A percentile compares a stretch with the other conserved stretches of the same genome.
Conservation (phyloP, 2,888 invertebrate genomes). For the Dinocampus coccinellae region DNA sequence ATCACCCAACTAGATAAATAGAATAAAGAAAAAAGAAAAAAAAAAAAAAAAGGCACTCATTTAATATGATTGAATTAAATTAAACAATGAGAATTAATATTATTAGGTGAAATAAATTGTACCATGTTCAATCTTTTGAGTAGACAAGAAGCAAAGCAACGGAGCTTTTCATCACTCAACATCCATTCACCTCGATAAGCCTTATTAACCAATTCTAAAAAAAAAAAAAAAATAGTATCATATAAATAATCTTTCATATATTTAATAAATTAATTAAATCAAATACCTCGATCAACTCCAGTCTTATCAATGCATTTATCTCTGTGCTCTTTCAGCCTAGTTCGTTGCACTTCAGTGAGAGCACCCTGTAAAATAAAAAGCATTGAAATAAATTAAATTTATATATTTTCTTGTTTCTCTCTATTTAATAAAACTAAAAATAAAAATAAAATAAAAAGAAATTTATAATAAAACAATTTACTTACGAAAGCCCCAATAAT, state of each 20-base stretch:
- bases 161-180: conserved; percentile 52
- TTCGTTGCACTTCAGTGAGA: conserved; percentile 38
- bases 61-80: neutral
- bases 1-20: conserved; percentile 48
- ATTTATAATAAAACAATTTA: too few relatives aligned
- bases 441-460: neutral
- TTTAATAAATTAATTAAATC: neutral
- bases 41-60: neutral
- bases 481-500: conserved; percentile 48
- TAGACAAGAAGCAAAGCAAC: conserved; percentile 57
- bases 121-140: conserved; percentile 60
- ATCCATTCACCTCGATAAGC: conserved; percentile 48
- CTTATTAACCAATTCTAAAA: conserved; percentile 52
- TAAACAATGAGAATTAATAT: too few relatives aligned
- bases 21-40: neutral
- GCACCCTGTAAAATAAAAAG: conserved; percentile 35
- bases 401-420: neutral
- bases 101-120: conserved; percentile 40
- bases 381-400: neutral
- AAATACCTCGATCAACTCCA: conserved; percentile 53
- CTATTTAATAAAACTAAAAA: neutral
- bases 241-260: neutral
- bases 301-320: conserved; percentile 52
- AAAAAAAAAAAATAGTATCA: neutral
- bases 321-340: conserved; percentile 51